These are phyloP conservation scores for Willowsia nigromaculata DNA, from an alignment of 2,888 invertebrate species.

Conservation along the genomic window DNA sequence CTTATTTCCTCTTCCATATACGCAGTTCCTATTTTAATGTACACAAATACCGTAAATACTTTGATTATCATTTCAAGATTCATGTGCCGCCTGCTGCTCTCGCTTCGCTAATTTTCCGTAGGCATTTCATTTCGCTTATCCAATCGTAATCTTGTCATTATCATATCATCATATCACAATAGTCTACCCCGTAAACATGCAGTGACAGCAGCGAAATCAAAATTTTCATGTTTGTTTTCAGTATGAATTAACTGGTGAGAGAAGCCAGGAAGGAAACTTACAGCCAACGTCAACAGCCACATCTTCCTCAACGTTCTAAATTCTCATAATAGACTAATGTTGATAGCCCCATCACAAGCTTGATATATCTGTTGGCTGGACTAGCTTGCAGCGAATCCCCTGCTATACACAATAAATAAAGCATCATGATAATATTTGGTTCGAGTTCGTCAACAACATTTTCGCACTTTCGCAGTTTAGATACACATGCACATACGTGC, in stretches of 20 bases:
- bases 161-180: constrained; percentile 18
- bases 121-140: neutral
- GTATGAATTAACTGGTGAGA: constrained; percentile 7
- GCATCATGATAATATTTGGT: constrained; percentile 11
- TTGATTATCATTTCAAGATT: neutral
- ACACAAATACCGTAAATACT: neutral
- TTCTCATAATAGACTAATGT: neutral
- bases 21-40: neutral
- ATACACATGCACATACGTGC: neutral
- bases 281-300: neutral
- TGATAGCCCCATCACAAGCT: no score
- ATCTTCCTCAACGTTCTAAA: constrained; percentile 10
- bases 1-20: neutral
- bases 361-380: no score
- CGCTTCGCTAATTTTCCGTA: neutral
- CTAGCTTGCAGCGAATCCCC: no score
- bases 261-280: neutral
- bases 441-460: constrained; percentile 43
- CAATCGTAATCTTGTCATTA: constrained; percentile 32
- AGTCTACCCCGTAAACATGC: constrained; percentile 16
- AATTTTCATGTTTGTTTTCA: constrained; percentile 9
- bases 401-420: neutral
- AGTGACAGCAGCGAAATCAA: constrained; percentile 11
- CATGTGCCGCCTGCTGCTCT: neutral
- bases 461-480: constrained; percentile 42